Percentiles rank a stretch among this genome's conserved stretches.
Conservation (phyloP, 2,113 vertebrate species). For the Lophochroa leadbeateri region DNA sequence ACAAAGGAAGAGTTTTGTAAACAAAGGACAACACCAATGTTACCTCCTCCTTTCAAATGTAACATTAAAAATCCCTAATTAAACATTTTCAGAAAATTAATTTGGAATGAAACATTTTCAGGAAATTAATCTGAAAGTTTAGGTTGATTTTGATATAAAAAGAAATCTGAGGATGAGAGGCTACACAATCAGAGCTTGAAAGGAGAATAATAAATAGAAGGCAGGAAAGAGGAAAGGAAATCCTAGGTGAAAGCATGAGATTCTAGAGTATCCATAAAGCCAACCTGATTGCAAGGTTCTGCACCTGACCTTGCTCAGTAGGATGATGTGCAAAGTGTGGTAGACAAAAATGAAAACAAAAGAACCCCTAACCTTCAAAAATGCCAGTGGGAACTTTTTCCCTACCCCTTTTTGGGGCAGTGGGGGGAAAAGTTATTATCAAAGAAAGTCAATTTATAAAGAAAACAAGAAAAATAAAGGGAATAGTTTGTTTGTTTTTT, state of each 20-base stretch:
- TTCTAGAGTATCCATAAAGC: background rate
- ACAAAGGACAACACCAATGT: rapidly evolving
- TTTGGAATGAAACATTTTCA: background rate
- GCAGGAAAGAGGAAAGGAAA: background rate
- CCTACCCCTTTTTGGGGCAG: too few relatives aligned
- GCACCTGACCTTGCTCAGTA: background rate
- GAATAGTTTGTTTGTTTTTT: background rate
- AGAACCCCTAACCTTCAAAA: background rate
- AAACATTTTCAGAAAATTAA: background rate
- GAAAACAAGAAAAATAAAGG: background rate
- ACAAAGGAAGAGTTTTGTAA: background rate
- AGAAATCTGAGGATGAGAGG: background rate
- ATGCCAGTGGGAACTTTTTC: background rate
- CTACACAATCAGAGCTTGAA: background rate
- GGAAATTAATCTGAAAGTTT: background rate
- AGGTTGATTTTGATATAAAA: background rate
- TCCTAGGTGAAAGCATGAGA: background rate
- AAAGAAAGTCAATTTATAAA: background rate
- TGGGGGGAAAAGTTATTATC: background rate
- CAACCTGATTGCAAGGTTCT: background rate
- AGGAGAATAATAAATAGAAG: background rate
- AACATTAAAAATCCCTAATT: background rate
- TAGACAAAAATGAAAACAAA: background rate
- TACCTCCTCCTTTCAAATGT: background rate
- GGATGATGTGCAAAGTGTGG: background rate